phyloP scores from a whole-genome alignment of 2,797 vertebrate species.

The Muraenolepis orangiensis region DNA sequence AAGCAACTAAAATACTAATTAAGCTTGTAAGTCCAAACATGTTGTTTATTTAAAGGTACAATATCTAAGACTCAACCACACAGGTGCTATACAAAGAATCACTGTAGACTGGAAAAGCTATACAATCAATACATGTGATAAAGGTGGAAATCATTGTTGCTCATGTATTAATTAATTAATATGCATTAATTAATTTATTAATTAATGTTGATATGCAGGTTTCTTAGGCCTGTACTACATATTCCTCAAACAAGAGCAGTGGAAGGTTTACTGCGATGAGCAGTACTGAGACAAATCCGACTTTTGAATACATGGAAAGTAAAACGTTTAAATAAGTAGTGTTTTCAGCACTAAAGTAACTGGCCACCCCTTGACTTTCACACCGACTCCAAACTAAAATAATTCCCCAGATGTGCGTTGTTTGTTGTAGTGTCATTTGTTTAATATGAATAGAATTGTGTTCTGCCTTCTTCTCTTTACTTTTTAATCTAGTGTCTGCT shows the following conservation, averaged over 20 bases:
- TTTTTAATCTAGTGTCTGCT: conserved; percentile 83
- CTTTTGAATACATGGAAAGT: not conserved
- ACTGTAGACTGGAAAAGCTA: not conserved
- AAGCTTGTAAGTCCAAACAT: not conserved
- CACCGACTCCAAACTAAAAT: no score
- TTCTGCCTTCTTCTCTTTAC: not conserved
- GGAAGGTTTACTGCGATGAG: no score
- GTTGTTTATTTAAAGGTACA: not conserved
- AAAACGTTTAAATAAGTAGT: not conserved
- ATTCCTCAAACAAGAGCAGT: no score
- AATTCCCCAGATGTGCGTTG: no score
- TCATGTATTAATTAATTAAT: not conserved
- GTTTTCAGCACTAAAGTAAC: no score
- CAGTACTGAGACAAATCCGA: no score
- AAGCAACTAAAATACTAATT: conserved; percentile 4
- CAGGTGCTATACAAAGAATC: not conserved
- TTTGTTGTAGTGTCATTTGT: not conserved
- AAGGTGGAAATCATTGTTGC: not conserved
- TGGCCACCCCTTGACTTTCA: no score
- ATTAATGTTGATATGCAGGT: no score
- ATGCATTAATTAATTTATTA: not conserved
- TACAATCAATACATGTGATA: no score
- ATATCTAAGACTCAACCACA: not conserved
- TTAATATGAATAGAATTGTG: not conserved
- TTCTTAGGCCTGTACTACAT: no score